Conservation (phyloP, 2,888 invertebrate species). For the Electrophaes corylata region DNA sequence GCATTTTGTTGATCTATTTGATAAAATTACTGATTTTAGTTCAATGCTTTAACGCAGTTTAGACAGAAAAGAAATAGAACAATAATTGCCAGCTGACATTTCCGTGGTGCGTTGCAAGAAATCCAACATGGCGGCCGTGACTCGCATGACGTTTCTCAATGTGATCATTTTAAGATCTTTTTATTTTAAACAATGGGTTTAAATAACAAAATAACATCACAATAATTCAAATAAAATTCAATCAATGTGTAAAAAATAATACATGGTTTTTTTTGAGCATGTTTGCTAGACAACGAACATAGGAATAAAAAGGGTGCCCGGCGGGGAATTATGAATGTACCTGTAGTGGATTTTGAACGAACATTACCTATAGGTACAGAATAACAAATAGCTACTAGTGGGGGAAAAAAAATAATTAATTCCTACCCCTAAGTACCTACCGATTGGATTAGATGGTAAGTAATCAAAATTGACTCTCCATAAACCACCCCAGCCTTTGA, state of each 20-base stretch:
- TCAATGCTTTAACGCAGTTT: conserved; percentile 62
- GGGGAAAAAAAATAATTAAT: conserved; percentile 1
- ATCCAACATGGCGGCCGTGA: conserved; percentile 83
- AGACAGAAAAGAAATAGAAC: conserved; percentile 70
- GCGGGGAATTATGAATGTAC: background rate
- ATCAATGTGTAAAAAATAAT: background rate
- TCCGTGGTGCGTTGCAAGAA: conserved; percentile 82
- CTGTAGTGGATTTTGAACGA: conserved; percentile 16
- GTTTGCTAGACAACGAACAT: background rate
- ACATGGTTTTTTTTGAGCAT: background rate
- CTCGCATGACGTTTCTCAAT: conserved; percentile 72
- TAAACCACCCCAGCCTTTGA: too few species aligned
- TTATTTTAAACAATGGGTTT: background rate
- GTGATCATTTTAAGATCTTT: conserved; percentile 46
- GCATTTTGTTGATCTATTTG: conserved; percentile 51
- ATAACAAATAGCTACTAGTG: too few species aligned
- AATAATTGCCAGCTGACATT: conserved; percentile 82
- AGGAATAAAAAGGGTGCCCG: background rate
- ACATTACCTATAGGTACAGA: background rate
- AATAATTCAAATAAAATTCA: background rate
- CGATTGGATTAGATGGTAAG: background rate
- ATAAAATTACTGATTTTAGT: conserved; percentile 51
- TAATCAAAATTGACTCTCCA: background rate
- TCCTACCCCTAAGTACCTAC: background rate
- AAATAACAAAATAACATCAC: background rate